Base-by-base conservation (phyloP, 2,888 invertebrate species). In the Tryphoninae sp. region DNA sequence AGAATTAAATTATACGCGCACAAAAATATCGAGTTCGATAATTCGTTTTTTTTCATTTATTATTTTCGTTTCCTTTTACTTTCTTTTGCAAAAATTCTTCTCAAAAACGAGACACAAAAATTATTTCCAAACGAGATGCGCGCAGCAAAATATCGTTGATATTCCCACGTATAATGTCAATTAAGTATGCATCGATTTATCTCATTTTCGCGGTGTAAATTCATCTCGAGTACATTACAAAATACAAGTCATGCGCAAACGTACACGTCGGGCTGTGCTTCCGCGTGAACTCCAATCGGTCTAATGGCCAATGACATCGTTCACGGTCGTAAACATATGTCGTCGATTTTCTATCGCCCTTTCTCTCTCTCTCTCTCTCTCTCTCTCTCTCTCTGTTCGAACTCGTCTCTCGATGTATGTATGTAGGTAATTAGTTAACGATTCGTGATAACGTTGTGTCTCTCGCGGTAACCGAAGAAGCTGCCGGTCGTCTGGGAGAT, bases 251-350 rank as follows among this genome's bases (percentile, higher is more conserved):
- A 64, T 55, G 33, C 7, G 42, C 33, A 76, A 51, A 73, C 22
- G 80, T 68, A 55, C 13, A 16, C 19, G 53, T 16, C 73, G 53
- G 61, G 58, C 67, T 16, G 68, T 72, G 81, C 83, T 78, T 80
- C 67, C 67, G 72, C 64, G 71, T 84, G 80, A 82, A 83, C 80
- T 79, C 67, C 75, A 71, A 84, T 84, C 80, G 84, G 84, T 84
- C 85, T 86, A 88, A 86, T 86, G 82, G 81, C 80, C 83, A 86
- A 84, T 84, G 85, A 87, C 87, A 86, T 82, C 75, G 76, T 80
- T 82, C 83, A 81, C 83, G 80, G 79, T 83, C 85, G 77, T 73
- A 80, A 74, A 80, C 42, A 73, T 78, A 81, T 71, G 72, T 84
- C 83, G 26, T 68, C 77, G 59, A 62, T 42, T 55, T 71, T 58